These are phyloP conservation scores for Lacerta agilis DNA, from an alignment of 2,797 vertebrate species.

Conservation along the genomic window DNA sequence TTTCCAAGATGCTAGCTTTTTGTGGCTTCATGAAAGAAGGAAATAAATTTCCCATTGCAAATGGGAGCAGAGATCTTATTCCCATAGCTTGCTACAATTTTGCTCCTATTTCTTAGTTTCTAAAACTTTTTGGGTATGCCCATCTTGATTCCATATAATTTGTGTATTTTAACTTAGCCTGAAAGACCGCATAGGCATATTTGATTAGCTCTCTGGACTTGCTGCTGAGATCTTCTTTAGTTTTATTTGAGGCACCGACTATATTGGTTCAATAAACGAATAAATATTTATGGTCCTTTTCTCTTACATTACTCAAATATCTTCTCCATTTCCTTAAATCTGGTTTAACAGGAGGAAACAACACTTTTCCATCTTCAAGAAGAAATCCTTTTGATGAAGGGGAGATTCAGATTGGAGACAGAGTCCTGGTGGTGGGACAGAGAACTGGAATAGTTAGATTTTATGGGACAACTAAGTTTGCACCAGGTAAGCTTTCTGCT, in stretches of 20 bases:
- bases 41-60: neutral
- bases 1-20: neutral
- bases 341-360: conserved; percentile 75
- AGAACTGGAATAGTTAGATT: conserved; percentile 90
- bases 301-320: conserved; percentile 19
- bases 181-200: rapidly evolving
- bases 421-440: conserved; percentile 94
- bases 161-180: neutral
- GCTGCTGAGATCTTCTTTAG: neutral
- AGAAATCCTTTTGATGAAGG: conserved; percentile 73
- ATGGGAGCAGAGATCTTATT: neutral
- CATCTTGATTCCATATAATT: neutral
- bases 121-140: neutral
- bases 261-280: neutral
- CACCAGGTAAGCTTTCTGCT: conserved; percentile 85
- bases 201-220: neutral
- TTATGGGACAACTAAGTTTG: conserved; percentile 91
- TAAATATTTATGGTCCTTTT: neutral
- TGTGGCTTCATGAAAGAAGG: neutral
- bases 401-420: conserved; percentile 81
- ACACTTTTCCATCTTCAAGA: conserved; percentile 76
- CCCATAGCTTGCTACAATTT: neutral
- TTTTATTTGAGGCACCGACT: neutral
- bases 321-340: neutral
- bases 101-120: neutral